These are phyloP conservation scores for Alouatta palliata DNA, from an alignment of 2,113 vertebrate genomes.

Conservation along the genomic window DNA sequence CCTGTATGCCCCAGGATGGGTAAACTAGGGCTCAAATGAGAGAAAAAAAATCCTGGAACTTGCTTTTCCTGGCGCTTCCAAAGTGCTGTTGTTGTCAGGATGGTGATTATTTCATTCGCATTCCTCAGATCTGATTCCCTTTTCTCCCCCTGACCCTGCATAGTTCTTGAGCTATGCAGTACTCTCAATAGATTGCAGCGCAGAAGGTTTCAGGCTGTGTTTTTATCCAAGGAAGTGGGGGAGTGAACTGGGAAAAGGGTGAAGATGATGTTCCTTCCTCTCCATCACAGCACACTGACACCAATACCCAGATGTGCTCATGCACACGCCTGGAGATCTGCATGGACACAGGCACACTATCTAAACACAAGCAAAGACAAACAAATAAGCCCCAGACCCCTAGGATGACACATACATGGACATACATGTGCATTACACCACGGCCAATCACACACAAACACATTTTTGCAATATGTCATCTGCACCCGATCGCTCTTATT, in stretches of 20 bases:
- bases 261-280: not conserved
- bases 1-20: not conserved
- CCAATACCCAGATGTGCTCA: not conserved
- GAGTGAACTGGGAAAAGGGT: not conserved
- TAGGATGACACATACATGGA: rapidly evolving
- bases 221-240: not conserved
- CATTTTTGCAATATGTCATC: not conserved
- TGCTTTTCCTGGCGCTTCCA: not conserved
- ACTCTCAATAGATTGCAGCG: not conserved
- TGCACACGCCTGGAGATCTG: not conserved
- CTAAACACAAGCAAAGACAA: not conserved
- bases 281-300: rapidly evolving
- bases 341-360: not conserved
- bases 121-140: not conserved
- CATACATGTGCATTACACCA: rapidly evolving
- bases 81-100: not conserved
- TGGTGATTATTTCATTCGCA: not conserved
- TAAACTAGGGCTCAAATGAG: not conserved
- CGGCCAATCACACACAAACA: too few species aligned
- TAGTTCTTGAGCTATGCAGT: not conserved
- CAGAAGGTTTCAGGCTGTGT: not conserved
- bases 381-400: not conserved
- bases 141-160: not conserved
- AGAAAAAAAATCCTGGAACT: not conserved
- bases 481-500: not conserved